Percentiles rank a stretch among this genome's conserved stretches.
These are phyloP conservation scores for Philereme vetulata DNA, from an alignment of 2,888 invertebrate genomes.

Conservation along the genomic window DNA sequence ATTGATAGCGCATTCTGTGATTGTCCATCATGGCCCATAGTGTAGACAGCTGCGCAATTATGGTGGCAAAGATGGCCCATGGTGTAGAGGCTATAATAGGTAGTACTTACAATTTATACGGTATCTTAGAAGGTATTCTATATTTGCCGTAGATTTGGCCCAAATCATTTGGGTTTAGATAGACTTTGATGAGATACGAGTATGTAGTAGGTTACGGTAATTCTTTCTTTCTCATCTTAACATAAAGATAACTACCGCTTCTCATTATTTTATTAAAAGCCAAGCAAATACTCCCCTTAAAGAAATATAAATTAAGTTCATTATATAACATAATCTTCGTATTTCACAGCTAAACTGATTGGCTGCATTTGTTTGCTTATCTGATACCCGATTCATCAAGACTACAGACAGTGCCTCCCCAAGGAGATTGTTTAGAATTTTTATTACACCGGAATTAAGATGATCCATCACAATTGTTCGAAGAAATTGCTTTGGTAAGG, in stretches of 20 bases:
- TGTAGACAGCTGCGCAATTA: no score
- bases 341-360: constrained; percentile 58
- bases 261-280: constrained; percentile 4
- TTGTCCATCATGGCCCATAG: no score
- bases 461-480: constrained; percentile 48
- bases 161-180: no score
- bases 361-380: constrained; percentile 69
- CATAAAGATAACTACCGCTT: background rate
- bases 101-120: no score
- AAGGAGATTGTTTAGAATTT: constrained; percentile 44
- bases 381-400: constrained; percentile 70
- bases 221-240: background rate
- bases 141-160: no score
- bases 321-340: constrained; percentile 40
- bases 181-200: no score
- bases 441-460: constrained; percentile 43
- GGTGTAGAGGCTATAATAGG: no score
- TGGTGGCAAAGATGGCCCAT: no score
- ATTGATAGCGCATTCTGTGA: no score
- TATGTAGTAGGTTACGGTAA: no score
- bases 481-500: constrained; percentile 31
- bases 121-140: no score
- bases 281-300: constrained; percentile 18
- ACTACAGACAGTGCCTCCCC: background rate
- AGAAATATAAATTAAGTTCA: constrained; percentile 36